These are phyloP conservation scores for Maniola hyperantus DNA, from an alignment of 2,888 invertebrate species.

Conservation along the genomic window DNA sequence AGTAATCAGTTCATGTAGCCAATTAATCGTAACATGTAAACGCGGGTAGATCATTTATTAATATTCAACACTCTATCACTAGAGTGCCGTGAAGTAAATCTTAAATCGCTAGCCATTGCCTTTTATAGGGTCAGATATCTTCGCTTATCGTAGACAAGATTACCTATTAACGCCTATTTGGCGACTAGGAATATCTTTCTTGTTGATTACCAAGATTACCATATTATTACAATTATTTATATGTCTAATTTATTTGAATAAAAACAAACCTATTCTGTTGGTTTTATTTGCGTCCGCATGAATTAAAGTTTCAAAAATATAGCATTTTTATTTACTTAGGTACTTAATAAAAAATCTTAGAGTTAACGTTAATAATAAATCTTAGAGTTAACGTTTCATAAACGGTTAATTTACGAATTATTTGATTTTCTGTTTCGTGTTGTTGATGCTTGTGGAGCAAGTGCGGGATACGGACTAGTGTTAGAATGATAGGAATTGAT, in stretches of 20 bases:
- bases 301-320: no score
- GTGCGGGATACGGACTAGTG: conserved; percentile 49
- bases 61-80: conserved; percentile 26
- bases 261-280: no score
- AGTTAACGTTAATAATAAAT: no score
- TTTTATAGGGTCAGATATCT: conserved; percentile 7
- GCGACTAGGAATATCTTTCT: neutral
- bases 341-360: no score
- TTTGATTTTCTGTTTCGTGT: conserved; percentile 51
- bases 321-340: no score
- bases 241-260: no score
- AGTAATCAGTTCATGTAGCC: neutral
- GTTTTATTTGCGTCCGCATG: no score
- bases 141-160: conserved; percentile 20
- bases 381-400: conserved; percentile 13
- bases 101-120: conserved; percentile 4
- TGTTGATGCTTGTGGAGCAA: conserved; percentile 67
- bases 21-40: conserved; percentile 6
- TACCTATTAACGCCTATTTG: conserved; percentile 26
- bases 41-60: conserved; percentile 12
- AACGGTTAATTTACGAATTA: conserved; percentile 56
- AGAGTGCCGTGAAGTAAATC: conserved; percentile 25
- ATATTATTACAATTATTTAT: neutral
- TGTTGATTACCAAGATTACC: neutral
- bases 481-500: conserved; percentile 19